phyloP scores from a whole-genome alignment of 2,797 vertebrate species.

The Lindbergichthys nudifrons region DNA sequence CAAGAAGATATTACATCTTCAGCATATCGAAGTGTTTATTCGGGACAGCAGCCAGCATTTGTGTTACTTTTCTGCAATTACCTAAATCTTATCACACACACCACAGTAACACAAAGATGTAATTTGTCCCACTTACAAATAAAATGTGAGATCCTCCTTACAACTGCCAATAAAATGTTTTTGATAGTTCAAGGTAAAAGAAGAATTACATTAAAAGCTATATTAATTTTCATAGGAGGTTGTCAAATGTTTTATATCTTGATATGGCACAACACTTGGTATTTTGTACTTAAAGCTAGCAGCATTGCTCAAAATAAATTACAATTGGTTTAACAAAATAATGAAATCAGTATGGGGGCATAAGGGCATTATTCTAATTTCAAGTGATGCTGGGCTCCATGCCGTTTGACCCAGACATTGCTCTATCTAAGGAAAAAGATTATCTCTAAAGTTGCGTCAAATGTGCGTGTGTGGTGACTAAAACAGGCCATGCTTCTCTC shows the following conservation, averaged over 20 bases:
- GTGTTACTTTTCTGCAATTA: conserved; percentile 11
- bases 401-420: conserved; percentile 17
- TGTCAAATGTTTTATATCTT: conserved; percentile 5
- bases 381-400: conserved; percentile 35
- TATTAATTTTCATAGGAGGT: conserved; percentile 22
- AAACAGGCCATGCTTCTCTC: conserved; percentile 36
- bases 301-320: conserved; percentile 68
- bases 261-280: conserved; percentile 16
- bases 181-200: conserved; percentile 11
- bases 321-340: conserved; percentile 32
- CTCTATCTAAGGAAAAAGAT: conserved; percentile 36
- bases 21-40: conserved; percentile 16
- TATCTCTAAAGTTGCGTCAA: not conserved
- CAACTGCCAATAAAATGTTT: not conserved
- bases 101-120: not conserved
- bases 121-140: conserved; percentile 34
- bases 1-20: conserved; percentile 30
- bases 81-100: conserved; percentile 8
- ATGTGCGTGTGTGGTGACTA: not conserved
- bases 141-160: conserved; percentile 22
- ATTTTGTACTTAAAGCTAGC: conserved; percentile 44
- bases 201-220: conserved; percentile 38
- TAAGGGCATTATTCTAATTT: conserved; percentile 17
- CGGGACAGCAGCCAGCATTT: conserved; percentile 24
- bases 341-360: conserved; percentile 2